Base-by-base conservation (phyloP, 2,113 vertebrate genomes). In the Sinocyclocheilus rhinocerous region DNA sequence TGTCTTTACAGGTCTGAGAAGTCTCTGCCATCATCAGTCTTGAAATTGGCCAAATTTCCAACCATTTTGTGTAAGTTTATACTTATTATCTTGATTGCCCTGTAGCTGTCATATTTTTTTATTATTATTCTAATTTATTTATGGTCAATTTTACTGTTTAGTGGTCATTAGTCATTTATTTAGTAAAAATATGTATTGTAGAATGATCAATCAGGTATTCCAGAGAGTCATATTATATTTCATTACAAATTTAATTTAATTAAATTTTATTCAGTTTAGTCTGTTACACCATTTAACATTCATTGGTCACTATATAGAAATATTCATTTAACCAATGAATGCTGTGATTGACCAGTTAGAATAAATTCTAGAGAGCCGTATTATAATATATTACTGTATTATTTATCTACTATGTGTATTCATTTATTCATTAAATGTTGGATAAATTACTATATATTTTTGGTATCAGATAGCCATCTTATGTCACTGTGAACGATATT, bases 1-100 rank as follows among this genome's bases (percentile, higher is more conserved):
- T 67, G 16, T 86, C 18, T 82, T 82, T 82, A 50, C 80, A 90
- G 90, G 79, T 90, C 76, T 33, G 33, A 75, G 18, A 78, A 85
- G 15, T 73, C 10, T 70, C 61, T 78, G 57, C 79, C 63, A 61
- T 86, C 72, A 24, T 67, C 70, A 65, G 4, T 55, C 50, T 61
- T 86, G 50, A 72, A 57, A 26, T n/a, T 70, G 82, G 15, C 39
- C 69, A 20, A 20, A 76, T 65, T 79, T 50, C 39, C 76, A 15
- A 33, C 9, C 16, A 12, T 3, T 86, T 81, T 84, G 82, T 69
- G 85, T 90, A 84, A 89, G 90, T 48, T 11, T 11, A 45, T 89
- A 55, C 16, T 20, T 63, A 42, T 75, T 26, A 26, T 73, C 22
- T 39, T 83, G 6, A 24, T 59, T 18, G 48, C 5, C 20, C 39